Conservation (phyloP, 35 echinoderm and acorn worm genomes). For the Apostichopus japonicus region DNA sequence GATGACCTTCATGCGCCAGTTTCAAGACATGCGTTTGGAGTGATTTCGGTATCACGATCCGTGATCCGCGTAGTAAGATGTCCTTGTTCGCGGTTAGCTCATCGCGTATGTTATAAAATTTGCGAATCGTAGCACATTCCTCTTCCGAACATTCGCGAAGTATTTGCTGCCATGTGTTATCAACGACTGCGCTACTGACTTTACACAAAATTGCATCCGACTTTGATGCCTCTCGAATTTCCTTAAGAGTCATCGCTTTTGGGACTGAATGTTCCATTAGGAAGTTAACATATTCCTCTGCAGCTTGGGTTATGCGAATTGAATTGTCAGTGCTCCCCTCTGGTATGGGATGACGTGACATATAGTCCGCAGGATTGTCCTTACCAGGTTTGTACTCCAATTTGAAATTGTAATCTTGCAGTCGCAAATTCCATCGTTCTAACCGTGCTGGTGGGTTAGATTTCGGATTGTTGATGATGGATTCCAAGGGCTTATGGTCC, state of each 20-base stretch:
- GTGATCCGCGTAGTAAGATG: too few species aligned
- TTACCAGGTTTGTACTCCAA: constrained; percentile 55
- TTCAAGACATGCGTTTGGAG: constrained; percentile 52
- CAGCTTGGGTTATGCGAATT: not conserved
- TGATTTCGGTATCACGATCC: constrained; percentile 30
- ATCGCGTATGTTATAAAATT: too few species aligned
- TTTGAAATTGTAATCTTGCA: constrained; percentile 52
- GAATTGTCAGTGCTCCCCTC: not conserved
- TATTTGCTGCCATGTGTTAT: constrained; percentile 9
- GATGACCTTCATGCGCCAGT: constrained; percentile 76
- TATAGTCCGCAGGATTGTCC: constrained; percentile 19
- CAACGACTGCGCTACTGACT: not conserved
- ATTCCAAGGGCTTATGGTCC: constrained; percentile 52
- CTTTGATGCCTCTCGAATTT: not conserved
- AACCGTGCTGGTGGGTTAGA: constrained; percentile 54
- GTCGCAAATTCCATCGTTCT: constrained; percentile 38
- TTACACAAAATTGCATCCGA: not conserved
- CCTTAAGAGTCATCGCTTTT: constrained; percentile 43
- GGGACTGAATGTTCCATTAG: not conserved
- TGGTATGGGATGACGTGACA: constrained; percentile 21
- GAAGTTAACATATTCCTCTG: constrained; percentile 56
- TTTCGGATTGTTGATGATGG: constrained; percentile 51
- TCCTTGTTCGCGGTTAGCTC: too few species aligned
- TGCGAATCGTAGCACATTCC: too few species aligned
- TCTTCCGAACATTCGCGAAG: not conserved